Evolutionary conservation across 2,888 invertebrate species (phyloP), one percentile per base, ranked within the genome.

Genomic region (Elmis aenea): DNA sequence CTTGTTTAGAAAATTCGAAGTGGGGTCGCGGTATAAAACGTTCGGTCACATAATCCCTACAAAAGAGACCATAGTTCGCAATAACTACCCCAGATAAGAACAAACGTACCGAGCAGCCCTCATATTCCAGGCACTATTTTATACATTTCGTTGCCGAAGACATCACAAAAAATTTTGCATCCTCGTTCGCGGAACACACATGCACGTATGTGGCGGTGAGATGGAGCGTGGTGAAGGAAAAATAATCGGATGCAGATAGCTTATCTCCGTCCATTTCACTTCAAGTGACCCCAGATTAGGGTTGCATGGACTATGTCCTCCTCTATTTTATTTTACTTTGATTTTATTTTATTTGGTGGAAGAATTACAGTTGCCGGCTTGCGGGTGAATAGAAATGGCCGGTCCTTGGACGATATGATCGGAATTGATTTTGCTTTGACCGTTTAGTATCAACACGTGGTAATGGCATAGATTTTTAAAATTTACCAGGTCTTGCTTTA

Each of bases 251-350:
- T 8, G 18, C 5, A 18, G 8, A 22, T 16, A 41, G 49, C 49
- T 49, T 49, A 49, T 49, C 49, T 45, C 37, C 38, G 49, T 40
- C 49, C 46, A 47, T 49, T 49, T 47, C 46, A 47, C 41, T 49
- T 41, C 41, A 47, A 49, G 45, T 48, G 48, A 48, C 48, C 48
- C 43, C 40, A 45, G 45, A 48, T 48, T 48, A 45, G 36, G 45
- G 45, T 38, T 26, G 37, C 37, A 31, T 34, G 36, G 44, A 41
- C 33, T 32, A 27, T 43, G 30, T 26, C 39, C 37, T 37, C 37
- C 45, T 40, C 41, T 45, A 45, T 46, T 48, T 46, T 46, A 49
- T 46, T 46, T 42, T 38, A 42, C 32, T 49, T 45, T 49, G 45
- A 49, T 49, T 46, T 42, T 42, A 45, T 41, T 49, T 46, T 49